These are phyloP conservation scores for Erythrolamprus reginae DNA, from an alignment of 2,113 vertebrate species.

Conservation along the genomic window DNA sequence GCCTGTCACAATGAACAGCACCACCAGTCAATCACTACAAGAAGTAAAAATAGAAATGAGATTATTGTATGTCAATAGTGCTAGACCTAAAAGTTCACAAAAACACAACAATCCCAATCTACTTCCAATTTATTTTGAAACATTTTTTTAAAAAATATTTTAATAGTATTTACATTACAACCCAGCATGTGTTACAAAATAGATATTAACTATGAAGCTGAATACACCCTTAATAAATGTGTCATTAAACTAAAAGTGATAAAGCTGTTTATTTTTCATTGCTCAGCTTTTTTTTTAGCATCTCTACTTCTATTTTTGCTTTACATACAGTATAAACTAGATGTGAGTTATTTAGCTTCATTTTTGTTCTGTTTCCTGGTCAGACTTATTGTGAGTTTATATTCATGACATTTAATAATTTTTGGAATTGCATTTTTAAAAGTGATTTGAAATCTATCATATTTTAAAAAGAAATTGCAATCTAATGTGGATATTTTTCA, in stretches of 20 bases:
- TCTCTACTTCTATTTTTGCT: neutral
- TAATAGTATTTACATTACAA: neutral
- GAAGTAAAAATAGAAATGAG: neutral
- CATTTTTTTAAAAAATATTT: neutral
- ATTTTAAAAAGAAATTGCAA: neutral
- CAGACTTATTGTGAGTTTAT: neutral
- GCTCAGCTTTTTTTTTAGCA: neutral
- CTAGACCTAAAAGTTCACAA: neutral
- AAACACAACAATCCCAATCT: neutral
- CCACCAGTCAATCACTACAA: neutral
- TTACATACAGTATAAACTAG: neutral
- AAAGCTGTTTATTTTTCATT: neutral
- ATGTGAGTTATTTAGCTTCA: neutral
- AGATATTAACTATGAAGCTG: neutral
- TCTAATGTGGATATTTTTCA: neutral
- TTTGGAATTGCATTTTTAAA: neutral
- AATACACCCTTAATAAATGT: neutral
- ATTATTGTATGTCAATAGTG: neutral
- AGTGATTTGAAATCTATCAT: neutral
- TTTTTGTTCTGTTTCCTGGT: neutral
- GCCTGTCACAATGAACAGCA: neutral
- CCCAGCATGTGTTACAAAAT: neutral
- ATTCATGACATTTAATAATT: neutral
- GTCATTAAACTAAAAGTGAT: neutral
- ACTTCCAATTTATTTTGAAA: neutral